These are phyloP conservation scores for Cuculus canorus DNA, from an alignment of 2,797 vertebrate genomes.

Conservation along the genomic window DNA sequence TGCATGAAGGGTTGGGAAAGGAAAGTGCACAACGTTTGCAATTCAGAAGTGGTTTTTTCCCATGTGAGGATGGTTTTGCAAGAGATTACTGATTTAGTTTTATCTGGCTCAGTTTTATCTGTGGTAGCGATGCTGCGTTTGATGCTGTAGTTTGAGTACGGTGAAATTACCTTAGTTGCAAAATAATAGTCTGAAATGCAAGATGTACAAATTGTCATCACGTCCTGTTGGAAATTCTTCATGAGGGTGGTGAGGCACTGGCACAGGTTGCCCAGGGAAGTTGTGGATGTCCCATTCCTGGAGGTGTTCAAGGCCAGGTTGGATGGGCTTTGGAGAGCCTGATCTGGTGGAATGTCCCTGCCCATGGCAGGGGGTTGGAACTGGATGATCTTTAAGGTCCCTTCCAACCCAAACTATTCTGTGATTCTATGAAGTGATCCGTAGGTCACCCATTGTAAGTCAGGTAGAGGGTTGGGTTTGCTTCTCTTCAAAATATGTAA, in stretches of 20 bases:
- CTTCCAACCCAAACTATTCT: no score
- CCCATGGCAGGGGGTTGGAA: no score
- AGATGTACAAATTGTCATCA: neutral
- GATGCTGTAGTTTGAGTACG: neutral
- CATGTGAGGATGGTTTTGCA: neutral
- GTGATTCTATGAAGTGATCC: neutral
- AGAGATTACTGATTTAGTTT: neutral
- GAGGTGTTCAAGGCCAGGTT: no score
- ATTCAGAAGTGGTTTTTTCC: neutral
- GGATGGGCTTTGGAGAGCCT: no score
- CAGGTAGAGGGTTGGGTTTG: neutral
- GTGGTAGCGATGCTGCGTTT: neutral
- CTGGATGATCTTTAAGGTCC: no score
- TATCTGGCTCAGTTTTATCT: neutral
- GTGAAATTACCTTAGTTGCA: neutral
- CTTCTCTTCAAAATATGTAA: neutral
- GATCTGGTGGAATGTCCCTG: no score
- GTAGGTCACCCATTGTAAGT: neutral
- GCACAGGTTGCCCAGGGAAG: no score
- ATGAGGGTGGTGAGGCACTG: no score
- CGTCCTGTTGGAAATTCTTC: no score
- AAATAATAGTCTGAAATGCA: neutral
- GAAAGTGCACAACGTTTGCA: accelerated
- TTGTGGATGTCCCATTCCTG: no score
- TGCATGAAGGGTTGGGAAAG: no score